A percentile compares a stretch with the other conserved stretches of the same genome.
Conservation (phyloP, 2,888 invertebrate species). For the Ariolimax columbianus region DNA sequence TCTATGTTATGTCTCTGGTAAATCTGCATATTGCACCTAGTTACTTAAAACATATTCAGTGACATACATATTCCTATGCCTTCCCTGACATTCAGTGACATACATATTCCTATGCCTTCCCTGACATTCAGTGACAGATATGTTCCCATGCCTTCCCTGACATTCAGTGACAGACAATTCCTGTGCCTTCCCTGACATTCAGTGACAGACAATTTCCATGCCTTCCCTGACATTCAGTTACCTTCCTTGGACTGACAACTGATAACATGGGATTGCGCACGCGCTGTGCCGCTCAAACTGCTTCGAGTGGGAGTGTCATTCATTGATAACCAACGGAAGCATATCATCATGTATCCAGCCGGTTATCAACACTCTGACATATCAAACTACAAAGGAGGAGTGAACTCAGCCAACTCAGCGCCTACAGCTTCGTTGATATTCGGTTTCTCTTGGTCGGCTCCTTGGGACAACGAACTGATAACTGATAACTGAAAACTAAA, state of each 20-base stretch:
- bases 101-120: no score
- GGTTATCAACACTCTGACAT: not conserved
- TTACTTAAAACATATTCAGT: no score
- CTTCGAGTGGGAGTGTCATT: not conserved
- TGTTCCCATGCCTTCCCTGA: no score
- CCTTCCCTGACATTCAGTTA: not conserved
- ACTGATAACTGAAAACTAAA: conserved; percentile 13
- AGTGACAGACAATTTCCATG: not conserved
- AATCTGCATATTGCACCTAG: no score
- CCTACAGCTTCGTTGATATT: conserved; percentile 24
- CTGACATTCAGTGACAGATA: no score
- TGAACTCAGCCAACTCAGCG: not conserved
- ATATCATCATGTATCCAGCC: not conserved
- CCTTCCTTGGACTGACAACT: not conserved
- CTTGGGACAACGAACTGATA: conserved; percentile 1
- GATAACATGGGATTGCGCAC: not conserved
- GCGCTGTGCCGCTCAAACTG: not conserved
- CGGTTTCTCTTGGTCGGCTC: not conserved
- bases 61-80: no score
- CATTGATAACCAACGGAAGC: not conserved
- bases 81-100: no score
- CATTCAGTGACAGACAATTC: no score
- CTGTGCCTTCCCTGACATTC: no score
- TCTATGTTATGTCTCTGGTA: no score
- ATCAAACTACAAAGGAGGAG: not conserved